A percentile compares a stretch with the other conserved stretches of the same genome.
Conservation (phyloP, 2,888 invertebrate species). For the Adineta ricciae region DNA sequence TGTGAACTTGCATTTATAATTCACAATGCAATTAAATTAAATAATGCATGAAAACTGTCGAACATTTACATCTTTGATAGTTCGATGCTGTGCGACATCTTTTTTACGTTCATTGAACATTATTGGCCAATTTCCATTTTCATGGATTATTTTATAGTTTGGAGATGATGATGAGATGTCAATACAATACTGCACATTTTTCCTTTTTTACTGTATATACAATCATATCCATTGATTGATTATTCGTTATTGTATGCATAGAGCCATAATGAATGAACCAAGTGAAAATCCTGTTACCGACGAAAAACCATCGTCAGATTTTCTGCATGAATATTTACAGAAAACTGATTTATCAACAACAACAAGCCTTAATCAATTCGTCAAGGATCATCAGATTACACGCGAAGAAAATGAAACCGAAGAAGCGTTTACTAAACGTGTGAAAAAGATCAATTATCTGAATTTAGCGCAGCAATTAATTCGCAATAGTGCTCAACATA, state of each 20-base stretch:
- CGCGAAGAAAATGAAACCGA: neutral
- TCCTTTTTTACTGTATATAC: neutral
- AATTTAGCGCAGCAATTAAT: constrained; percentile 17
- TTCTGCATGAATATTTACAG: constrained; percentile 1
- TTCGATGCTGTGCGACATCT: too few species aligned
- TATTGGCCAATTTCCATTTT: too few species aligned
- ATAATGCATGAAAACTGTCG: too few species aligned
- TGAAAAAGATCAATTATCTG: constrained; percentile 4
- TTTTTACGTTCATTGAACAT: too few species aligned
- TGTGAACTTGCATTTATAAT: too few species aligned
- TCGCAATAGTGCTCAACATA: neutral
- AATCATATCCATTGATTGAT: neutral
- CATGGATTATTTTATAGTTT: too few species aligned
- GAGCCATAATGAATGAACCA: neutral
- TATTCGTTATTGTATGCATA: neutral
- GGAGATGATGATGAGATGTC: too few species aligned
- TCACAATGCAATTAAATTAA: too few species aligned
- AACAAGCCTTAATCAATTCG: neutral
- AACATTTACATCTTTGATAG: too few species aligned
- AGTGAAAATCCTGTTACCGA: neutral
- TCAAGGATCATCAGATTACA: neutral
- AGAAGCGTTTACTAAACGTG: constrained; percentile 4
- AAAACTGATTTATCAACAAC: constrained; percentile 1
- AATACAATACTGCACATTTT: too few species aligned
- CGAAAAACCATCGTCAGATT: neutral